Evolutionary conservation across 2,113 vertebrate genomes (phyloP).

Genomic region (Gymnarchus niloticus): DNA sequence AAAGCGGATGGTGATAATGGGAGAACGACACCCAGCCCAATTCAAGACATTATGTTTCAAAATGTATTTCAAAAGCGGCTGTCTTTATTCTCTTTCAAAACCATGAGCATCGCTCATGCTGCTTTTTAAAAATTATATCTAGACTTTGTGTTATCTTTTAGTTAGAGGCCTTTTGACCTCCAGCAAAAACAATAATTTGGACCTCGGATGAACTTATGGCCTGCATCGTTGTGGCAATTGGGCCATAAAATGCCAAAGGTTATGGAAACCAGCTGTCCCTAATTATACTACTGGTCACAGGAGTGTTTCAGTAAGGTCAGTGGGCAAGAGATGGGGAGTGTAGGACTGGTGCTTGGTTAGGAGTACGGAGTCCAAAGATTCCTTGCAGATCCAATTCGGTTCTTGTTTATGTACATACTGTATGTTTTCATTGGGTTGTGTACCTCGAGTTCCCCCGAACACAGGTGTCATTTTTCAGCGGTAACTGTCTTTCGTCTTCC

Average conservation of each 20-base stretch:
- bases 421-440: not conserved
- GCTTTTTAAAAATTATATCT: no score
- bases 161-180: not conserved
- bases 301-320: not conserved
- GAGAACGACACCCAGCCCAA: not conserved
- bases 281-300: not conserved
- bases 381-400: not conserved
- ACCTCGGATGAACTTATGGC: not conserved
- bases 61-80: not conserved
- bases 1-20: not conserved
- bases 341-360: not conserved
- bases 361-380: not conserved
- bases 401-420: not conserved
- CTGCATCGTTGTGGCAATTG: not conserved
- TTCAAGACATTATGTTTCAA: not conserved
- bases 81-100: not conserved
- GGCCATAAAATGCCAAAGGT: not conserved
- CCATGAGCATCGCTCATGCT: not conserved
- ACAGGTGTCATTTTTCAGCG: not conserved
- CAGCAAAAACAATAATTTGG: not conserved
- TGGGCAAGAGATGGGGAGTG: not conserved
- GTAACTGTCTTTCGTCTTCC: not conserved
- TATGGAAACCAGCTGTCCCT: not conserved
- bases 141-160: not conserved
- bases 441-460: not conserved